phyloP scores from a whole-genome alignment of 2,113 vertebrate species.

The Oryctolagus cuniculus region DNA sequence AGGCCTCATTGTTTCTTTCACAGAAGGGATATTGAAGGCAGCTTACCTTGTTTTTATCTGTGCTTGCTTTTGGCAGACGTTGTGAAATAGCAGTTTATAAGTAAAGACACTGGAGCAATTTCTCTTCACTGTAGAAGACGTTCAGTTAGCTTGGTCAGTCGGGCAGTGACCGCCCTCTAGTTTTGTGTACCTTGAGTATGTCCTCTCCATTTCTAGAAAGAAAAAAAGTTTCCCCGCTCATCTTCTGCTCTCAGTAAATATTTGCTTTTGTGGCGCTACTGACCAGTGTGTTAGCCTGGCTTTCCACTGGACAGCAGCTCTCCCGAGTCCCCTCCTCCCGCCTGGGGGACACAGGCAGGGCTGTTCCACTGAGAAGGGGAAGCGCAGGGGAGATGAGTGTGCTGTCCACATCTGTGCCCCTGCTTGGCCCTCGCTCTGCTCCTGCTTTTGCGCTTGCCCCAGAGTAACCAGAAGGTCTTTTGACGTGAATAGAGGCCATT shows the following conservation, averaged over 20 bases:
- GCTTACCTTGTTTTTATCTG: not conserved
- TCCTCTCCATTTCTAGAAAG: not conserved
- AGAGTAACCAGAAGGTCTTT: not conserved
- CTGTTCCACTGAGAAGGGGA: not conserved
- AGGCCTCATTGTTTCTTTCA: not conserved
- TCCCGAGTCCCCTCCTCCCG: not conserved
- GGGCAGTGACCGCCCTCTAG: not conserved
- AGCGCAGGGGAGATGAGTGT: not conserved
- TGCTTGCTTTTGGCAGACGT: not conserved
- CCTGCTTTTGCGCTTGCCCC: not conserved
- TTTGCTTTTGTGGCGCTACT: not conserved
- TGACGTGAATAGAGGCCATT: not conserved
- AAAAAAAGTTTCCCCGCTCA: not conserved
- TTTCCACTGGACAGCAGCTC: not conserved
- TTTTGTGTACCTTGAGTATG: not conserved
- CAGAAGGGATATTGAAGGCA: slow-evolving; percentile 30
- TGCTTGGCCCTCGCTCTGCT: rapidly evolving
- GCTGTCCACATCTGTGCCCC: not conserved
- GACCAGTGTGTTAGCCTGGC: not conserved
- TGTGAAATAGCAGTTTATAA: slow-evolving; percentile 48
- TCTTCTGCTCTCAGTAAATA: not conserved
- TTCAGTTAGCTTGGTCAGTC: not conserved
- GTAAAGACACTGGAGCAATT: not conserved
- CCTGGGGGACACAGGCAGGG: not conserved
- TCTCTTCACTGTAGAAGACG: not conserved